Base-by-base conservation (phyloP, 2,113 vertebrate genomes). In the Malurus elegans region DNA sequence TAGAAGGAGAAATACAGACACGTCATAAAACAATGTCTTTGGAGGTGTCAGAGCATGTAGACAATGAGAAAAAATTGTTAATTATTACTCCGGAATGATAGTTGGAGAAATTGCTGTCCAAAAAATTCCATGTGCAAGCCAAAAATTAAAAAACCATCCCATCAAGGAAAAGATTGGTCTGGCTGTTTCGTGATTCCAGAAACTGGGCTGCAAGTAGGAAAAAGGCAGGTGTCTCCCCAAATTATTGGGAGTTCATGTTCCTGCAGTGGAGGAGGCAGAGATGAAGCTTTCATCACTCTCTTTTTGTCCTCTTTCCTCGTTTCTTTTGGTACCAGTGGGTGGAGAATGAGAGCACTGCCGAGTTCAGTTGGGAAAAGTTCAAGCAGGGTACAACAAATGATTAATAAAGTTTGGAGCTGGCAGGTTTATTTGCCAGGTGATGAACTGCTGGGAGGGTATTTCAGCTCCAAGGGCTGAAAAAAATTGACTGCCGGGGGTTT, bases 401-500 rank as follows among this genome's bases (percentile, higher is more conserved):
- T 97, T 94, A 93, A 96, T 90, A 92, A 90, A 96, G 67, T 74
- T 95, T 82, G 18, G 75, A 60, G 82, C 82, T 95, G 94, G 93
- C 93, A 95, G 94, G 82, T 96, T 96, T 96, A 93, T 97, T 94
- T 96, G 94, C 90, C 93, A 94, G 95, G 95, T 93, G 93, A 95
- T 97, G 92, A 96, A 97, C 93, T 94, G 88, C 88, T 80, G 69
- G 86, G 58, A 74, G n/a, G 4, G 40, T 82, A 83, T 93, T 96
- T 93, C 82, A 88, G 86, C 88, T 78, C 81, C 65, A 88, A 90
- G 75, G 51, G n/a, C 79, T 86, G 92, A 93, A 93, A 96, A 81
- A 95, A 96, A 94, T 79, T 36, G 86, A 74, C 90, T 95, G 88
- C 56, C 0, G 4, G 45, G 75, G 72, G 29, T 92, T 96, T 94